Conservation (phyloP, 2,797 vertebrate genomes). For the Dipus sagitta region DNA sequence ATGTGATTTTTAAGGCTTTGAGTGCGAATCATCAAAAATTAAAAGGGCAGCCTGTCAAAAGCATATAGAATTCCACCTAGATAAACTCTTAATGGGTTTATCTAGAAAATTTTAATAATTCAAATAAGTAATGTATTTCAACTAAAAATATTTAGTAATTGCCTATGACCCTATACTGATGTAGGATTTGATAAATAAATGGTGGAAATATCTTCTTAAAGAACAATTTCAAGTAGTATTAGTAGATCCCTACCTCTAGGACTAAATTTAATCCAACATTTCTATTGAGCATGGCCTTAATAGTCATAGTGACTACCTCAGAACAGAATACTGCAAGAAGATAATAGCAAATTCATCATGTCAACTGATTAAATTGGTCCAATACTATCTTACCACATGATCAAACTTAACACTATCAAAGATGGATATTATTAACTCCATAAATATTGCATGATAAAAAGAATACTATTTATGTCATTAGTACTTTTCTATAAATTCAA, state of each 20-base stretch:
- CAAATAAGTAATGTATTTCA: neutral
- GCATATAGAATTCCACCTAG: neutral
- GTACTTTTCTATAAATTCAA: neutral
- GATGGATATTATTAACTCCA: neutral
- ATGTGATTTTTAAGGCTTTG: too few species aligned
- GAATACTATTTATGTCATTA: neutral
- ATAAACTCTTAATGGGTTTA: neutral
- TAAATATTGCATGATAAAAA: neutral
- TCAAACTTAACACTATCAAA: neutral
- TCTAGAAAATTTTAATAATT: neutral
- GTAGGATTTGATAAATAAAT: neutral
- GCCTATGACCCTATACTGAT: neutral
- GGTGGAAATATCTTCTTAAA: neutral
- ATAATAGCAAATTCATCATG: neutral
- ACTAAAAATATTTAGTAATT: neutral
- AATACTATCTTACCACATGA: neutral
- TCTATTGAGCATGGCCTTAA: neutral
- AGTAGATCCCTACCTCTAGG: neutral
- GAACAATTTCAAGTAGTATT: constrained; percentile 8
- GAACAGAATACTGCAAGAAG: neutral
- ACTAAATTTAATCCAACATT: neutral
- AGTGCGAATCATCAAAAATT: too few species aligned
- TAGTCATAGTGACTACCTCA: neutral
- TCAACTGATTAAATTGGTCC: neutral
- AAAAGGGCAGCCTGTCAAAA: neutral